phyloP scores from a whole-genome alignment of 1,140 invertebrate species.

The Vollenhovia emeryi region DNA sequence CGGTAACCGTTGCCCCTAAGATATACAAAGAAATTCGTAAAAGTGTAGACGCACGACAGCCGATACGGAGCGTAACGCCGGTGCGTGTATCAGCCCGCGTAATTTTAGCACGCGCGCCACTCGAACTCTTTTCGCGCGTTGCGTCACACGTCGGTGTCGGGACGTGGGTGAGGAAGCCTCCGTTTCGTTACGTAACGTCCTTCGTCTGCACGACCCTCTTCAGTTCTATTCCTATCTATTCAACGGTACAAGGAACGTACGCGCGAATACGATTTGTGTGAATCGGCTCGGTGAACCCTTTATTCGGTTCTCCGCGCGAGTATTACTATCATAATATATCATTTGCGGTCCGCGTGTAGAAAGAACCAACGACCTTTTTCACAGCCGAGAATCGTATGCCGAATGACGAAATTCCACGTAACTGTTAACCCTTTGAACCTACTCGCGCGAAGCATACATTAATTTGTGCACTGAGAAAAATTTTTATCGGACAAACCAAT shows the following conservation, averaged over 20 bases:
- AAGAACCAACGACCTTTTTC: not conserved
- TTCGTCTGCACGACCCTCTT: slow-evolving; percentile 58
- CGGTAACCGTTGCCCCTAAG: not conserved
- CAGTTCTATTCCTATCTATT: slow-evolving; percentile 52
- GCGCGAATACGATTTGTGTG: not conserved
- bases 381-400: not conserved
- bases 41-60: not conserved
- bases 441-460: not conserved
- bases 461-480: no score
- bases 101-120: slow-evolving; percentile 70
- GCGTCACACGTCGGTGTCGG: slow-evolving; percentile 58
- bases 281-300: slow-evolving; percentile 20
- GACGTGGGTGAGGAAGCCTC: slow-evolving; percentile 68
- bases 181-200: slow-evolving; percentile 69
- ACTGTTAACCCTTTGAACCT: not conserved
- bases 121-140: slow-evolving; percentile 65
- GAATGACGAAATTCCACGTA: not conserved
- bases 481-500: no score
- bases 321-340: not conserved
- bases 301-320: not conserved
- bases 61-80: slow-evolving; percentile 29
- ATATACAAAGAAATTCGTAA: not conserved
- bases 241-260: slow-evolving; percentile 32
- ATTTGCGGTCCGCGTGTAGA: not conserved
- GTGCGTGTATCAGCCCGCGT: slow-evolving; percentile 62